phyloP scores from a whole-genome alignment of 1,140 invertebrate species.

The Diabrotica virgifera region DNA sequence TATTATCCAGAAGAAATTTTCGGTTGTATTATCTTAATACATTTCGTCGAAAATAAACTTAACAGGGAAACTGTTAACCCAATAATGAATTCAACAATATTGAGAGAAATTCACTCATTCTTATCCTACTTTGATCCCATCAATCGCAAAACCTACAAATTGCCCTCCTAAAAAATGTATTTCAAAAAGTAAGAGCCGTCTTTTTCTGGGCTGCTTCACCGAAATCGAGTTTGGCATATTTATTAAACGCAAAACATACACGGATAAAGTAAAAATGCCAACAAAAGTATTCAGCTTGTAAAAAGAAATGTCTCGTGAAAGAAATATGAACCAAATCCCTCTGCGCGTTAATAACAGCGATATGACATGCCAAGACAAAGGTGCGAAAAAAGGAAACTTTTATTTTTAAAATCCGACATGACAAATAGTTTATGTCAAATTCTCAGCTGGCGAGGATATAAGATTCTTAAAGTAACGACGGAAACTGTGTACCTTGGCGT shows the following conservation, averaged over 20 bases:
- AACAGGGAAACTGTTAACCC: no score
- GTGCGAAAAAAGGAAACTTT: background rate
- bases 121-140: no score
- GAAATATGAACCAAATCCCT: constrained; percentile 2
- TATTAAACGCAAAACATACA: background rate
- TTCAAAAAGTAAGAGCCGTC: background rate
- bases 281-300: background rate
- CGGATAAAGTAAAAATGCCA: background rate
- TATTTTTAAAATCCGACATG: constrained; percentile 3
- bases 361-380: background rate
- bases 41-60: no score
- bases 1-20: no score
- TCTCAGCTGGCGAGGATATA: constrained; percentile 1
- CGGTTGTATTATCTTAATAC: no score
- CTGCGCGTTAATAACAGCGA: background rate
- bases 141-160: background rate
- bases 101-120: no score
- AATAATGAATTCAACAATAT: no score
- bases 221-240: constrained; percentile 2
- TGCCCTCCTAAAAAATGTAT: background rate
- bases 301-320: constrained; percentile 2
- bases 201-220: constrained; percentile 1
- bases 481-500: background rate
- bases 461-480: background rate
- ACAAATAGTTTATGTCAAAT: constrained; percentile 1